Percentiles rank a stretch among this genome's conserved stretches.
These are phyloP conservation scores for Cottoperca gobio DNA, from an alignment of 2,797 vertebrate genomes.

Conservation along the genomic window DNA sequence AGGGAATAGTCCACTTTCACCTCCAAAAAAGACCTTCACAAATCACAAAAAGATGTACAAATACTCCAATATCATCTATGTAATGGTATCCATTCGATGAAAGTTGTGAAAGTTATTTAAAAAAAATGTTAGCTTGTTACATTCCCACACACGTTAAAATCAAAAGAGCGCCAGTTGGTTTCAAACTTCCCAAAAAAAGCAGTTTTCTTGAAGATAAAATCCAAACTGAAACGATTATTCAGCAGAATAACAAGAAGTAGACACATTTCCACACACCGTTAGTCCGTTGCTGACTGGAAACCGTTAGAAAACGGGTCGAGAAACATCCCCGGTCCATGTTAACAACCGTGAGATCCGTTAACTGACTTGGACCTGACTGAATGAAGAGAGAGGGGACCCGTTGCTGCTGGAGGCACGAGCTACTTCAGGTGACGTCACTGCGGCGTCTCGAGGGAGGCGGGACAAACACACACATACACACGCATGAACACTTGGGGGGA, in stretches of 20 bases:
- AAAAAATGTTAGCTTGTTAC: background rate
- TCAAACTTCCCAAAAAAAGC: constrained; percentile 19
- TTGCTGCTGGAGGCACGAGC: constrained; percentile 31
- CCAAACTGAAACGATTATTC: constrained; percentile 1
- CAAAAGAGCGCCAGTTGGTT: background rate
- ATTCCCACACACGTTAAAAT: constrained; percentile 15
- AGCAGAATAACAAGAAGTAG: background rate
- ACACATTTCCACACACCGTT: background rate
- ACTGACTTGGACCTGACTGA: constrained; percentile 13
- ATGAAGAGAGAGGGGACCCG: background rate
- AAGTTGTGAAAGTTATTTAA: background rate
- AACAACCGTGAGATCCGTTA: constrained; percentile 12
- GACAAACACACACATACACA: background rate
- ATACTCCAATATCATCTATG: background rate
- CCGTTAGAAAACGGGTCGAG: background rate
- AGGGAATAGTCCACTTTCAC: background rate
- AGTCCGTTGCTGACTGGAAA: background rate
- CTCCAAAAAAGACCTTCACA: accelerated
- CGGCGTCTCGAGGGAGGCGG: constrained; percentile 22
- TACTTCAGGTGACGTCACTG: constrained; percentile 52
- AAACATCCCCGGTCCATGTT: constrained; percentile 8
- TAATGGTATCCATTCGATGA: background rate
- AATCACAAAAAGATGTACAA: background rate
- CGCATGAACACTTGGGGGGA: background rate
- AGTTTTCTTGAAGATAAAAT: constrained; percentile 16